Evolutionary conservation across 2,113 vertebrate species (phyloP).

Genomic region (Emydocephalus ijimae): DNA sequence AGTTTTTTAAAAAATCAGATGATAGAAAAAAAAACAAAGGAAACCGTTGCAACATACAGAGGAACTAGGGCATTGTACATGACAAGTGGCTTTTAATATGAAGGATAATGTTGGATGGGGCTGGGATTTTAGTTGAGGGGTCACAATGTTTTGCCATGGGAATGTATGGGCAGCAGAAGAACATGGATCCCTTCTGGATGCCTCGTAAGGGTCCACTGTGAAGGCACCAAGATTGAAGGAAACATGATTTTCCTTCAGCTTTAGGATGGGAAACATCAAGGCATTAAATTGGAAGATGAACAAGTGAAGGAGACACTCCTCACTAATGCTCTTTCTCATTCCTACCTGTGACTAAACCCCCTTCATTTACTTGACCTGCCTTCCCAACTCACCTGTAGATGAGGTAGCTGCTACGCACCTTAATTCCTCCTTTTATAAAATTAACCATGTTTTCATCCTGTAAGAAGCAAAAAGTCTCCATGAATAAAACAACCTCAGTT

Average conservation of each 20-base stretch:
- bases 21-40: not conserved
- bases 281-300: no score
- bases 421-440: slow-evolving; percentile 91
- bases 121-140: not conserved
- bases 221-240: not conserved
- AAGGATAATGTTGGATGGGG: not conserved
- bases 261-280: not conserved
- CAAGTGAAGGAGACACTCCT: no score
- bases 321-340: not conserved
- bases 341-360: not conserved
- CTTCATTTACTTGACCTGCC: not conserved
- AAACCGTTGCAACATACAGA: not conserved
- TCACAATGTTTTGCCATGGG: not conserved
- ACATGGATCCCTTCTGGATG: not conserved
- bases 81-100: not conserved
- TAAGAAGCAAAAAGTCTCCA: slow-evolving; percentile 1
- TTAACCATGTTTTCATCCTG: slow-evolving; percentile 95
- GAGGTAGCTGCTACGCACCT: slow-evolving; percentile 90
- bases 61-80: not conserved
- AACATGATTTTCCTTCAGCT: not conserved
- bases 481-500: not conserved
- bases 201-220: not conserved
- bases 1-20: not conserved
- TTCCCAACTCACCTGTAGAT: slow-evolving; percentile 81
- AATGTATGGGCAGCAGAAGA: not conserved